These are phyloP conservation scores for Nymphicus hollandicus DNA, from an alignment of 2,113 vertebrate genomes.

Conservation along the genomic window DNA sequence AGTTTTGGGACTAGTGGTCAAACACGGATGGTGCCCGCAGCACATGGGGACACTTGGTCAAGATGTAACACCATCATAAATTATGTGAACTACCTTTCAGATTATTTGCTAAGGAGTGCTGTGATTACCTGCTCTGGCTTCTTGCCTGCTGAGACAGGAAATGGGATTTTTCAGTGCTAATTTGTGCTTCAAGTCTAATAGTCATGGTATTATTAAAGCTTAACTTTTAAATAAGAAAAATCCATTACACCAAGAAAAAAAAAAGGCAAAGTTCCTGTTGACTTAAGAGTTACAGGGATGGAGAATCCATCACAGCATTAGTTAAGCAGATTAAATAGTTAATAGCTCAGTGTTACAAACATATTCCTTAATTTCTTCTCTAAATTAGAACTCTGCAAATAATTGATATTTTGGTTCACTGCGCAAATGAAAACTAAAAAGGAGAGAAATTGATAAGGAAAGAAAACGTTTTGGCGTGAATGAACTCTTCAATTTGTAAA, in stretches of 20 bases:
- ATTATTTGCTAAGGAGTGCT: background rate
- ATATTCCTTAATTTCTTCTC: background rate
- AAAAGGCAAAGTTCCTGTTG: background rate
- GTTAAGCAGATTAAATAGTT: slow-evolving; percentile 28
- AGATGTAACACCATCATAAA: background rate
- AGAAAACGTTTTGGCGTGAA: slow-evolving; percentile 20
- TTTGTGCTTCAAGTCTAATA: background rate
- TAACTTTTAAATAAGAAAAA: background rate
- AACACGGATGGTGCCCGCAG: background rate
- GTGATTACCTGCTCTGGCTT: background rate
- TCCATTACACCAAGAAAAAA: background rate
- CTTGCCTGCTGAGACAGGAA: background rate
- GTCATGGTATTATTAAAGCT: background rate
- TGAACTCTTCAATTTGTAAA: background rate
- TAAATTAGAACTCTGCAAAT: slow-evolving; percentile 14
- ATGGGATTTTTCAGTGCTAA: background rate
- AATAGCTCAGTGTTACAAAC: background rate
- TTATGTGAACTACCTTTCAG: background rate
- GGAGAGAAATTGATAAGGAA: slow-evolving; percentile 1
- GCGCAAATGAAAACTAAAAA: slow-evolving; percentile 39
- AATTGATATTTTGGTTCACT: slow-evolving; percentile 28
- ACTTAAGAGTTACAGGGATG: background rate
- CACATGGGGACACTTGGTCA: background rate
- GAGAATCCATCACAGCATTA: background rate
- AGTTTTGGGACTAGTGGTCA: background rate